Base-by-base conservation (phyloP, 2,888 invertebrate species). In the Tetranychus piercei region DNA sequence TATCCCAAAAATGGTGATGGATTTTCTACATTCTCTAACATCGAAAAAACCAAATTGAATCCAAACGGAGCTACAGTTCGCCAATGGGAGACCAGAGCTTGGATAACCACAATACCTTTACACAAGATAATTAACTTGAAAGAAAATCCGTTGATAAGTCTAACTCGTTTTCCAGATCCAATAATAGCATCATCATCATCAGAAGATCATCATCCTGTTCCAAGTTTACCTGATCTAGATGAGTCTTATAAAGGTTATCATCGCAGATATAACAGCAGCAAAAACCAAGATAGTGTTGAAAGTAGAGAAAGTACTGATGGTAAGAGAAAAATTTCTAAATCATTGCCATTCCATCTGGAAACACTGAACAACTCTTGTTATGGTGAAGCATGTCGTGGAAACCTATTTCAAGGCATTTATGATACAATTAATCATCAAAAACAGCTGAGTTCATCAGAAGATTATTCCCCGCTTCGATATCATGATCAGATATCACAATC, bases 371-470 rank as follows among this genome's bases (percentile, higher is more conserved):
- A 20, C 22, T 20, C 22, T 20, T 23, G 69, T 69, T 55, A 15
- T 55, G 55, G 55, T 5, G 55, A 55, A 15, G 9, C 55, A 15
- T 69, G 69, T 22, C 22, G 20, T 11, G 20, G 34, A 69, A 23
- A 20, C 11, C 22, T 22, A 9, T 69, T 20, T 9, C 69, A 69
- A 22, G 69, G 69, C 4, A 34, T 22, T 6, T 69, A 69, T 8
- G 69, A 69, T 69, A 69, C 69, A 22, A 69, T 69, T 11, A 69
- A 69, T 9, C 20, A 69, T 69, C 8, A n/a, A 11, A 69, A 69
- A 22, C 11, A 69, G 22, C 20, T 22, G 11, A 69, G 18, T 69
- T 69, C 20, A 20, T 22, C 20, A 8, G 69, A 69, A 8, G 15
- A 15, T 55, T 15, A 55, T 9, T 55, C 55, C 9, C 55, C 15